These are phyloP conservation scores for Ceratina japonica DNA, from an alignment of 1,140 invertebrate species.

Conservation along the genomic window DNA sequence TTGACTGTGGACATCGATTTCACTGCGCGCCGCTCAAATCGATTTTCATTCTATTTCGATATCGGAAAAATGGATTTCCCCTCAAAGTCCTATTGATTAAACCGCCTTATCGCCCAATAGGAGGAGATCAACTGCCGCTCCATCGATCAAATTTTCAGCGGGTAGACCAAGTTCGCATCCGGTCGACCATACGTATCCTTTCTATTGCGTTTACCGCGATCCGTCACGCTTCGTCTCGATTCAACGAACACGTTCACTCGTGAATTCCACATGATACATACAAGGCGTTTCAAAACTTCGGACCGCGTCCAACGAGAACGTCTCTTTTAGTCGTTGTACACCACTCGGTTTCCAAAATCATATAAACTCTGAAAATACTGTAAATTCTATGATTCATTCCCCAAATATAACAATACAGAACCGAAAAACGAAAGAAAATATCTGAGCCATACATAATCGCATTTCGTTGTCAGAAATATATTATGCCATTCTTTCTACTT, in stretches of 20 bases:
- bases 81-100: background rate
- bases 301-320: background rate
- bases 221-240: conserved; percentile 6
- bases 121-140: background rate
- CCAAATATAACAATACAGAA: no score
- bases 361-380: no score
- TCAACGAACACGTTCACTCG: conserved; percentile 23
- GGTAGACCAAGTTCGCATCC: background rate
- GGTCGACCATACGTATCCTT: background rate
- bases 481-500: background rate
- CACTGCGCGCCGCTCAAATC: background rate
- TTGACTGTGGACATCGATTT: background rate
- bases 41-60: background rate
- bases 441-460: background rate
- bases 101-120: no score
- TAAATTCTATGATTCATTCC: background rate
- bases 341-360: no score
- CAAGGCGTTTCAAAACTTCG: background rate
- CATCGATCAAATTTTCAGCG: background rate
- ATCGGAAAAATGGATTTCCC: no score
- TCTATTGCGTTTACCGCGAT: background rate
- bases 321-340: background rate
- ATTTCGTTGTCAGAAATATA: background rate
- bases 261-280: conserved; percentile 3
- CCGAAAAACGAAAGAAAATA: no score